These are phyloP conservation scores for Sinosuthora webbiana DNA, from an alignment of 2,113 vertebrate species.

Conservation along the genomic window DNA sequence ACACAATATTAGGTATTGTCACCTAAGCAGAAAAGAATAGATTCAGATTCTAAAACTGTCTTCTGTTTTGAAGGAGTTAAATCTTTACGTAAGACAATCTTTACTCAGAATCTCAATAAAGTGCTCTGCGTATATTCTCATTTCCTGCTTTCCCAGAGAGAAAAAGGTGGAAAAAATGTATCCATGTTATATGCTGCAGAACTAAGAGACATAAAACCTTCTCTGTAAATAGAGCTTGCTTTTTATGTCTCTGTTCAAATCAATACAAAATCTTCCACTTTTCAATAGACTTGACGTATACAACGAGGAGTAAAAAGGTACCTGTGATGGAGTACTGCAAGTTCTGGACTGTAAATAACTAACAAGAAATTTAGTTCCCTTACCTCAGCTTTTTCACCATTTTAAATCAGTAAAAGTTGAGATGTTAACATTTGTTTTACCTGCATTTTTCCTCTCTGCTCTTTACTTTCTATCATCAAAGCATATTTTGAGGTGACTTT, in stretches of 20 bases:
- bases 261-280: neutral
- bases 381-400: neutral
- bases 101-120: neutral
- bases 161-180: neutral
- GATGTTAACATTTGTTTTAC: neutral
- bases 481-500: neutral
- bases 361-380: neutral
- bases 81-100: neutral
- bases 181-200: neutral
- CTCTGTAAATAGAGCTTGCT: neutral
- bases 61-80: neutral
- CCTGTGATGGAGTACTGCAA: neutral
- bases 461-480: neutral
- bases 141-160: neutral
- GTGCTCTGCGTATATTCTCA: neutral
- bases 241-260: neutral
- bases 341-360: neutral
- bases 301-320: neutral
- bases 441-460: neutral
- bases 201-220: neutral
- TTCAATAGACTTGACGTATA: neutral
- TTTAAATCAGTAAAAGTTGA: neutral
- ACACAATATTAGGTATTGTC: neutral
- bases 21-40: neutral
- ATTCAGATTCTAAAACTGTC: neutral